Conservation (phyloP, 2,113 vertebrate species). For the Panthera tigris region DNA sequence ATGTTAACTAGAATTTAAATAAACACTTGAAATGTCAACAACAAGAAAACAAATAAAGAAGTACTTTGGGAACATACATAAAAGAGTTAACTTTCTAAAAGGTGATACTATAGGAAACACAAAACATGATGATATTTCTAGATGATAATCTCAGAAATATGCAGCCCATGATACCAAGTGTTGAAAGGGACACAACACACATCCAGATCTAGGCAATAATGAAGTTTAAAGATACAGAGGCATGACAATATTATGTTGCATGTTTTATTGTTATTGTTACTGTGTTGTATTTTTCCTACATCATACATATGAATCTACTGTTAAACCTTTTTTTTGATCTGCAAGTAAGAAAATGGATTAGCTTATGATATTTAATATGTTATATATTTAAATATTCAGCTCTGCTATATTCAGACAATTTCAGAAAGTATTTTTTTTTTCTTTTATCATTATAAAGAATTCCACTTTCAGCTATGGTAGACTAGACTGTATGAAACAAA, state of each 20-base stretch:
- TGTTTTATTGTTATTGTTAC: neutral
- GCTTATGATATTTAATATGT: neutral
- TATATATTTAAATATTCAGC: neutral
- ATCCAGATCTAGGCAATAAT: neutral
- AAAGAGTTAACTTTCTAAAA: neutral
- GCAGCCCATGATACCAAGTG: neutral
- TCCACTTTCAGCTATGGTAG: neutral
- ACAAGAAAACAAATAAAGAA: neutral
- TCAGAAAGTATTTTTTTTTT: neutral
- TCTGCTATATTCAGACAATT: neutral
- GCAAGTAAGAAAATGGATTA: neutral
- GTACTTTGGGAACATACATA: neutral
- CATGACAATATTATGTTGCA: neutral
- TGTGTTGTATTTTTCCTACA: neutral
- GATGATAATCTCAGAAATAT: neutral
- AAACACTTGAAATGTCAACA: too few relatives aligned
- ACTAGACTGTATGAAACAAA: neutral
- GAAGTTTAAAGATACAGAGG: neutral
- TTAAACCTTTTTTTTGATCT: neutral
- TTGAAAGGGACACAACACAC: neutral
- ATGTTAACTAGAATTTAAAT: too few relatives aligned
- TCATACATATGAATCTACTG: neutral
- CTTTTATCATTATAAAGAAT: neutral
- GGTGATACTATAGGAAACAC: neutral
- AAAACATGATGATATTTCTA: neutral